phyloP scores from a whole-genome alignment of 2,113 vertebrate species.

The Solea senegalensis region DNA sequence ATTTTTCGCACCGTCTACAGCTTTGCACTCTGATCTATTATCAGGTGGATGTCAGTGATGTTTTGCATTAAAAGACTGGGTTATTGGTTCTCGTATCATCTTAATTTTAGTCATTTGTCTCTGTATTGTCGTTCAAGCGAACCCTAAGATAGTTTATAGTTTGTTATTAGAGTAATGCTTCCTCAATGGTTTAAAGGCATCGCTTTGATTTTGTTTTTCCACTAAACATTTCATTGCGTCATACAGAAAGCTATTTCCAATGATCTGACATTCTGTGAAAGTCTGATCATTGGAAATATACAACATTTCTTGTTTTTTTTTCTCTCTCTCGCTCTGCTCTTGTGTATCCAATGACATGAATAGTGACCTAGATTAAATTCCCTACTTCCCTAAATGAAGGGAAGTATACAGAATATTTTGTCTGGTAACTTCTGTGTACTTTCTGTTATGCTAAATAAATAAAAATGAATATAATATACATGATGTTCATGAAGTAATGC shows the following conservation, averaged over 20 bases:
- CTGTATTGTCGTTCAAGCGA: not conserved
- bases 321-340: conserved; percentile 28
- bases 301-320: conserved; percentile 17
- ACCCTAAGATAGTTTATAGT: not conserved
- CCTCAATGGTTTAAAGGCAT: not conserved
- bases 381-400: conserved; percentile 20
- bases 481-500: conserved; percentile 68
- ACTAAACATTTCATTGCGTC: conserved; percentile 20
- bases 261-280: conserved; percentile 39
- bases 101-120: conserved; percentile 13
- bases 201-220: conserved; percentile 22
- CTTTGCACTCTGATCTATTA: conserved; percentile 27
- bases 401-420: conserved; percentile 55
- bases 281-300: conserved; percentile 17
- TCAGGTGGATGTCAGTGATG: conserved; percentile 21
- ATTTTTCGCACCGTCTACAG: conserved; percentile 39
- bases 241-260: conserved; percentile 18
- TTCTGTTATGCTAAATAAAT: conserved; percentile 48
- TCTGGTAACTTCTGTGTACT: conserved; percentile 46
- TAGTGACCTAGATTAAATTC: conserved; percentile 36
- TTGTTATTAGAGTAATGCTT: not conserved
- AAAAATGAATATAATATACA: conserved; percentile 38
- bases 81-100: conserved; percentile 10
- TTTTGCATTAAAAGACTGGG: conserved; percentile 17
- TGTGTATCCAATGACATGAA: conserved; percentile 22